These are phyloP conservation scores for Heteromyza rotundicornis DNA, from an alignment of 2,888 invertebrate genomes.

Conservation along the genomic window DNA sequence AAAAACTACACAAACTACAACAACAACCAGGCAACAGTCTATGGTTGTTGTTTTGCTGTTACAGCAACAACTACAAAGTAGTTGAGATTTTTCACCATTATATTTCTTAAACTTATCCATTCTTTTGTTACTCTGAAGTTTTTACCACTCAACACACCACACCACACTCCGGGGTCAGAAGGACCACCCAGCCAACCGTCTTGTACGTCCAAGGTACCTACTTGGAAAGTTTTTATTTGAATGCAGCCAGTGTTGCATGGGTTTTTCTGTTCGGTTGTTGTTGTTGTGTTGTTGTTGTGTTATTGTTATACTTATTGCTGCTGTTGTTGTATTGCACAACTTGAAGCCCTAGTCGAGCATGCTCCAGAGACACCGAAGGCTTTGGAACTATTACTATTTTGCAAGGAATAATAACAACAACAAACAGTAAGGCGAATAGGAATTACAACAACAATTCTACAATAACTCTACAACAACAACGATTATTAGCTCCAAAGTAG, in stretches of 20 bases:
- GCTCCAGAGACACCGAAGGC: slow-evolving; percentile 35
- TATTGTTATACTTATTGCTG: neutral
- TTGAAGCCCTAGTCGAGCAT: slow-evolving; percentile 12
- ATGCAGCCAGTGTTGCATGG: neutral
- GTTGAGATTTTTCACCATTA: slow-evolving; percentile 4
- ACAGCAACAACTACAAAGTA: neutral
- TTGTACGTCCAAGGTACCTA: too few relatives aligned
- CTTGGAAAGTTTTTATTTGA: neutral
- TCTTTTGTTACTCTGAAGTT: slow-evolving; percentile 26
- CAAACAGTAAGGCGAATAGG: neutral
- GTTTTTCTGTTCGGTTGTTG: neutral
- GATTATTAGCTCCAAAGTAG: neutral
- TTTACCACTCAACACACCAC: neutral
- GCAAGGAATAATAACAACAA: neutral
- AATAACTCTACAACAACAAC: slow-evolving; percentile 7
- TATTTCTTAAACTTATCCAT: slow-evolving; percentile 31
- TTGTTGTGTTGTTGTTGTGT: neutral
- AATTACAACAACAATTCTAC: neutral
- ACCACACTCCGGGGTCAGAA: neutral
- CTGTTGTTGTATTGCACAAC: neutral
- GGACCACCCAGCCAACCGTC: too few relatives aligned
- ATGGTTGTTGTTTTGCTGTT: too few relatives aligned
- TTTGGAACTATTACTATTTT: slow-evolving; percentile 20
- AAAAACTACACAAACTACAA: neutral
- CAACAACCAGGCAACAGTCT: neutral